Conservation (phyloP, 2,797 vertebrate genomes). For the Neosilurus hyrtlii region DNA sequence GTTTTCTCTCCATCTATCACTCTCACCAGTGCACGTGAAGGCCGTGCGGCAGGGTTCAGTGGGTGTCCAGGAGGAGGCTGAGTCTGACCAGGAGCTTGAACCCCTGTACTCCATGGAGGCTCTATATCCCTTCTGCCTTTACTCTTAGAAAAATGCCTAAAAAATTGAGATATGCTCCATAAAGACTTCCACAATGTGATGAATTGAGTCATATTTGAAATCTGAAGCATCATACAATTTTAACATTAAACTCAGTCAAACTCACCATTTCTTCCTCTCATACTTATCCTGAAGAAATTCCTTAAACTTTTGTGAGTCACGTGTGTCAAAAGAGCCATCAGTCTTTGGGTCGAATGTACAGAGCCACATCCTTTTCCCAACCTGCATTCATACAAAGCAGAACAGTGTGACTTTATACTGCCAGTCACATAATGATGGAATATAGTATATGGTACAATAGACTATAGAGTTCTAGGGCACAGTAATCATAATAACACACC, state of each 20-base stretch:
- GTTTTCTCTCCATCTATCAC: not conserved
- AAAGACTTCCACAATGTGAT: not conserved
- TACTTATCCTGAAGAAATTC: conserved; percentile 93
- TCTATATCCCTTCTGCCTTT: conserved; percentile 72
- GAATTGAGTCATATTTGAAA: not conserved
- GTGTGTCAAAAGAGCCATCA: conserved; percentile 80
- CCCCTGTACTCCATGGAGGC: conserved; percentile 74
- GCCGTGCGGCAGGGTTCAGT: conserved; percentile 58
- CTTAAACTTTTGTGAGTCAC: conserved; percentile 88
- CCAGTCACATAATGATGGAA: not conserved
- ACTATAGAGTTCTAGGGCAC: not conserved
- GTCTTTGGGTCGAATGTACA: conserved; percentile 84
- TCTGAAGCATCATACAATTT: not conserved
- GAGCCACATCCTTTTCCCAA: conserved; percentile 86
- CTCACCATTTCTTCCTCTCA: conserved; percentile 90
- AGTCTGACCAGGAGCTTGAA: conserved; percentile 65
- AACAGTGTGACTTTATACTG: not conserved
- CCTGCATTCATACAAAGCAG: conserved; percentile 63
- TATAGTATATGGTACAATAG: not conserved
- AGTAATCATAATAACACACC: conserved; percentile 1
- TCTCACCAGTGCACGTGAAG: conserved; percentile 62
- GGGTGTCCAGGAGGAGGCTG: conserved; percentile 49
- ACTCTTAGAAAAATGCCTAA: conserved; percentile 84
- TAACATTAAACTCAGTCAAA: conserved; percentile 1
- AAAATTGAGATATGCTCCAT: not conserved